A percentile compares a stretch with the other conserved stretches of the same genome.
phyloP scores from a whole-genome alignment of 2,888 invertebrate genomes.

The Stegana nigrithorax region DNA sequence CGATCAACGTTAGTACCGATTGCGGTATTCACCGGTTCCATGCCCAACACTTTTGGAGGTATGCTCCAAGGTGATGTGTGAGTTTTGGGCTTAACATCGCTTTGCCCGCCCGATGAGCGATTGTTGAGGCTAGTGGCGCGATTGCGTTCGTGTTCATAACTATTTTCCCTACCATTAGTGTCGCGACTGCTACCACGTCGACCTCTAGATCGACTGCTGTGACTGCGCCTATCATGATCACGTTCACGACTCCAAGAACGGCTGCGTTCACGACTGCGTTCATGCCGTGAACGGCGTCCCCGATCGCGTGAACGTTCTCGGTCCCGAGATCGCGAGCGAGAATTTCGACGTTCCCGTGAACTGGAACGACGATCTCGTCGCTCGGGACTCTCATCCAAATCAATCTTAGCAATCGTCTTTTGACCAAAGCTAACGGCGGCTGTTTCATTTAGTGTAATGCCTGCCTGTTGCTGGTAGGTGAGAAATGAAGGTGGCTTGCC shows the following conservation, averaged over 20 bases:
- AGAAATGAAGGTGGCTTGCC: conserved; percentile 48
- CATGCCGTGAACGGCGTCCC: conserved; percentile 65
- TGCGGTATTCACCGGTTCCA: conserved; percentile 32
- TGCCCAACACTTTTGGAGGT: conserved; percentile 15
- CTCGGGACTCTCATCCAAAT: conserved; percentile 33
- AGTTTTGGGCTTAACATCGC: conserved; percentile 22
- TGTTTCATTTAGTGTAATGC: conserved; percentile 47
- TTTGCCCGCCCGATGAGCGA: conserved; percentile 31
- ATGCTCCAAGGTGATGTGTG: conserved; percentile 30
- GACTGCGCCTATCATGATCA: conserved; percentile 34
- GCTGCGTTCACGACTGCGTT: conserved; percentile 68
- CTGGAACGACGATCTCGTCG: conserved; percentile 49
- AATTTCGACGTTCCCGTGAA: conserved; percentile 66
- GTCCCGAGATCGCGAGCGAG: conserved; percentile 63
- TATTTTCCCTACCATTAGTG: conserved; percentile 61
- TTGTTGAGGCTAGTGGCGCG: conserved; percentile 68
- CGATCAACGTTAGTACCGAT: not conserved
- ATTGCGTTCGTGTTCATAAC: conserved; percentile 68
- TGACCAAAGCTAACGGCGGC: not conserved
- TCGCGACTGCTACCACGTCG: conserved; percentile 51
- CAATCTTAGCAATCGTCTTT: conserved; percentile 21
- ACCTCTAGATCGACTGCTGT: conserved; percentile 52
- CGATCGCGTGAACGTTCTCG: conserved; percentile 58
- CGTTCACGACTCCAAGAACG: conserved; percentile 50
- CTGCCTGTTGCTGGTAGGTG: conserved; percentile 63